Evolutionary conservation across 2,113 vertebrate species (phyloP).

Genomic region (Lipotes vexillifer): DNA sequence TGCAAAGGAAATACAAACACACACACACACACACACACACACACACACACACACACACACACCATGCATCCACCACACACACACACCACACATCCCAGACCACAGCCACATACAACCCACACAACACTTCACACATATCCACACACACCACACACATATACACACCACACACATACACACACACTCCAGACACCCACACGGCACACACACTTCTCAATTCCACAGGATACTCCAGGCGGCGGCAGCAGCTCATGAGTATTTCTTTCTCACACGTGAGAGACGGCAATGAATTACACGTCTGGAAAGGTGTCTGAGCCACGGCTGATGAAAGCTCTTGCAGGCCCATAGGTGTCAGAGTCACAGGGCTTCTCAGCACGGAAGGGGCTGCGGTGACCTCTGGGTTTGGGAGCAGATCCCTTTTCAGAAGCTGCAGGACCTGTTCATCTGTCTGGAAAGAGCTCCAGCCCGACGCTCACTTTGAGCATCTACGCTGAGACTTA

Average conservation of each 20-base stretch:
- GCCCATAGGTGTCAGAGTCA: not conserved
- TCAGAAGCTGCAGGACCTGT: not conserved
- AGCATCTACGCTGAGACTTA: not conserved
- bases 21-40: too few species aligned
- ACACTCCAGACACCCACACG: not conserved
- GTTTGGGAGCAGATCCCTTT: not conserved
- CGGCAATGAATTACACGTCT: not conserved
- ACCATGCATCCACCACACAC: too few species aligned
- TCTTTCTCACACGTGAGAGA: not conserved
- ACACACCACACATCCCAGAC: not conserved
- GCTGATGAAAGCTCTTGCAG: not conserved
- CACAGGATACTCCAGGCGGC: not conserved
- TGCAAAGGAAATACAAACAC: not conserved
- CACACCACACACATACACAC: not conserved
- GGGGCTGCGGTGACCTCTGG: not conserved
- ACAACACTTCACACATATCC: too few species aligned
- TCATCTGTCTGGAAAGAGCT: not conserved
- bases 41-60: not conserved
- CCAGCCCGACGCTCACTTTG: not conserved
- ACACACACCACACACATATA: too few species aligned
- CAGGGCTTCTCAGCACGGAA: not conserved
- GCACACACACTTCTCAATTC: too few species aligned
- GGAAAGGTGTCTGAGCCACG: not conserved
- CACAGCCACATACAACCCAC: fast-evolving
- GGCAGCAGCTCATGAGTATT: too few species aligned